These are phyloP conservation scores for Sparus aurata DNA, from an alignment of 2,797 vertebrate species.

Conservation along the genomic window DNA sequence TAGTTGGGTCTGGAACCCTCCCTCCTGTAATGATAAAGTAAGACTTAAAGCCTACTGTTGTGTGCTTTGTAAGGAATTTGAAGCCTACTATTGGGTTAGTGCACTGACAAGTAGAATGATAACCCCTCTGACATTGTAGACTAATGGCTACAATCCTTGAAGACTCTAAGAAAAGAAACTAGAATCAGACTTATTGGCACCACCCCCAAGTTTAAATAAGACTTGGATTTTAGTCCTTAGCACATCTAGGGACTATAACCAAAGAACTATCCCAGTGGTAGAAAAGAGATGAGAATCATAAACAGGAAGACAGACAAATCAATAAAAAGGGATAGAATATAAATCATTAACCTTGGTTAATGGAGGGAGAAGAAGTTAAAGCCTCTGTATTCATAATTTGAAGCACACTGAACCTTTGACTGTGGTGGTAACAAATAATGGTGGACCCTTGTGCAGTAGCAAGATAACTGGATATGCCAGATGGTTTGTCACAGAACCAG, in stretches of 20 bases:
- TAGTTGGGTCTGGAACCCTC: constrained; percentile 2
- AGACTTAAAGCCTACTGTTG: constrained; percentile 10
- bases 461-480: neutral
- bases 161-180: neutral
- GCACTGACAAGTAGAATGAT: neutral
- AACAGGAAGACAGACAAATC: neutral
- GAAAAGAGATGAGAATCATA: neutral
- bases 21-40: neutral
- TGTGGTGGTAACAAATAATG: neutral
- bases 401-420: constrained; percentile 1
- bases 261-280: neutral
- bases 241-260: neutral
- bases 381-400: neutral
- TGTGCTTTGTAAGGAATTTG: neutral
- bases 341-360: neutral
- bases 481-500: no score
- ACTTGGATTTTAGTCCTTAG: neutral
- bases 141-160: neutral
- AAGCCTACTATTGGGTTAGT: constrained; percentile 5
- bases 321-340: neutral
- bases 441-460: neutral
- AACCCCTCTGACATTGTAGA: constrained; percentile 1
- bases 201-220: neutral
- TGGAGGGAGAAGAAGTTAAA: neutral
- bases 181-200: neutral